These are phyloP conservation scores for Brachycybe producta DNA, from an alignment of 2,888 invertebrate genomes.

Conservation along the genomic window DNA sequence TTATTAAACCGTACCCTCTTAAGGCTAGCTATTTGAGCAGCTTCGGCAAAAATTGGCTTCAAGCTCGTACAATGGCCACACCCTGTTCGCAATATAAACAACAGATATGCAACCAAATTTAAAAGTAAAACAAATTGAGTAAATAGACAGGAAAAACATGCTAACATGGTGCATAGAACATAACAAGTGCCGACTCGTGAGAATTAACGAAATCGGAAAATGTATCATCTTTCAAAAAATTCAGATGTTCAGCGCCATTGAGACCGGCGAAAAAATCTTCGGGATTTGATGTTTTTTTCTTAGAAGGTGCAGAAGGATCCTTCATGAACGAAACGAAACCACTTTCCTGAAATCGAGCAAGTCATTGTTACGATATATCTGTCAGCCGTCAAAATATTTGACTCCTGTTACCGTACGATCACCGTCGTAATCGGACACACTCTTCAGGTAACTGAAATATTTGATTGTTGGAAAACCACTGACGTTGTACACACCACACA, in stretches of 20 bases:
- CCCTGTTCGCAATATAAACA: constrained; percentile 40
- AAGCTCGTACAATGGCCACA: constrained; percentile 56
- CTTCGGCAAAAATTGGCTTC: constrained; percentile 50
- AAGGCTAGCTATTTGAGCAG: too few species aligned
- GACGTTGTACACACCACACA: constrained; percentile 58
- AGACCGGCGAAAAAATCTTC: constrained; percentile 37
- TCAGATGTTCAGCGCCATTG: constrained; percentile 39
- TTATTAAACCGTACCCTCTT: too few species aligned
- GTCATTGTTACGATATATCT: background rate
- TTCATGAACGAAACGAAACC: constrained; percentile 54
- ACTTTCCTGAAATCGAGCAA: constrained; percentile 40
- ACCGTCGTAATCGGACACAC: constrained; percentile 51
- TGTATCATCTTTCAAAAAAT: constrained; percentile 28
- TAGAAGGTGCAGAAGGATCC: constrained; percentile 33
- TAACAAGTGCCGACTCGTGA: constrained; percentile 30
- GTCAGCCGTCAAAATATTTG: background rate
- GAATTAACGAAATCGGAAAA: constrained; percentile 21
- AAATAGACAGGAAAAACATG: constrained; percentile 8
- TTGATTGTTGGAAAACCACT: constrained; percentile 75
- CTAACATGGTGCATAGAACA: constrained; percentile 39
- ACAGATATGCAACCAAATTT: background rate
- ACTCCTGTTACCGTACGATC: constrained; percentile 49
- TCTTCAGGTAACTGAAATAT: constrained; percentile 68
- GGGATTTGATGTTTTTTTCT: constrained; percentile 29
- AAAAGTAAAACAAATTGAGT: background rate